Evolutionary conservation across 2,797 vertebrate species (phyloP), one percentile per base, ranked within the genome.

Genomic region (Amblyopsis hoosieri): DNA sequence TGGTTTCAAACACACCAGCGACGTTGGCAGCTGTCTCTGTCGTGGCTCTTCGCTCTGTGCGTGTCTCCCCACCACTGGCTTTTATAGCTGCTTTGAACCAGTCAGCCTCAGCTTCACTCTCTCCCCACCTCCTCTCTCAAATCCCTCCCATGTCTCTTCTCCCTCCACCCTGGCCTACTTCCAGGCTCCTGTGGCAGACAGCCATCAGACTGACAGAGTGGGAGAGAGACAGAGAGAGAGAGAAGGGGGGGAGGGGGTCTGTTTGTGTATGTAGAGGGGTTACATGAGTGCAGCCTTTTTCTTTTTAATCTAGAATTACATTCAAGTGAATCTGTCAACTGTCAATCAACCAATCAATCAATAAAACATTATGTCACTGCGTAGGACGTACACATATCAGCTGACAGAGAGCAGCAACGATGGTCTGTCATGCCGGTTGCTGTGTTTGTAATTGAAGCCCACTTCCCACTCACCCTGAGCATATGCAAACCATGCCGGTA

Each of bases 41-140:
- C n/a, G 19, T 55, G 60, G 61, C 56, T 23, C 60, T 48, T 62
- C 0, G 53, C 45, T 62, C 57, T 47, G 54, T 58, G 33, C 63
- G 60, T 69, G 45, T 63, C 51, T 86, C 79, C 78, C 74, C 67
- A 52, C 73, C 74, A 2, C 62, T 33, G 37, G 71, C 72, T 91
- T 91, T 86, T 93, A 92, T 92, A 90, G 79, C 50, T 49, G 67
- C 78, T 74, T 79, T 74, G 45, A 65, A 79, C 69, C 78, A 68
- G 76, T 54, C 74, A 19, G 3, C 19, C 4, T 56, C 58, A 63
- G 54, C 42, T 66, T 61, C 68, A 52, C 62, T 42, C 74, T 14
- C 72, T 48, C 66, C 59, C 15, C 45, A 0, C 50, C 33, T 55
- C 46, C 17, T 45, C 19, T 42, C 72, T 63, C 70, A 79, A 70